Base-by-base conservation (phyloP, 2,797 vertebrate genomes). In the Enteromius paludinosus region DNA sequence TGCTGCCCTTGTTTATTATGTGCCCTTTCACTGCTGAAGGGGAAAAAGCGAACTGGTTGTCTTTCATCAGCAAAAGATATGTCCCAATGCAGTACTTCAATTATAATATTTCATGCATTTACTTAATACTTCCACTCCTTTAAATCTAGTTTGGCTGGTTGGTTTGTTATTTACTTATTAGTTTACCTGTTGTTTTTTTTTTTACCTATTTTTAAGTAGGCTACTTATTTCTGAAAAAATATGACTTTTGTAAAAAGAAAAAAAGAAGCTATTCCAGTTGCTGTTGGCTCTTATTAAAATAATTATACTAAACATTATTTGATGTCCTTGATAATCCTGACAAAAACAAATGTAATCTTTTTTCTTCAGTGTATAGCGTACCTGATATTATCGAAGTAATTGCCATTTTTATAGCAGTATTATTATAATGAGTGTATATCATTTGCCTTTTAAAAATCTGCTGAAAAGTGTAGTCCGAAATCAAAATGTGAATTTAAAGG, bases 1-100 rank as follows among this genome's bases (percentile, higher is more conserved):
- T 43, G 17, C 45, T 41, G 7, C 17, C 4, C 17, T 45, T 10
- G 30, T 73, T 65, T 43, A 59, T 54, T 49, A 18, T 62, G 41
- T 82, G 71, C 17, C 20, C 62, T 78, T 79, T 78, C 9, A 6
- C n/a, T 17, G 35, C 52, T 28, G 8, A 72, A 72, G 28, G 61
- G 30, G 33, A 9, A 76, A 62, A 62, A 61, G 28, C 7, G 8
- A 18, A 17, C 68, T 5, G 17, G 30, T 12, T 30, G 20, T 70
- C 12, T 70, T 59, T 70, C 18, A 33, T 65, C 28, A 52, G 68
- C 3, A 45, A 43, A 45, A 20, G 0, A 59, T 20, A 61, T 43
- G 38, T 43, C 25, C 6, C 18, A 23, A 5, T 45, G 23, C 35
- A 43, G 43, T 49, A 7, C 78, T 43, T 76, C 20, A 23, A 28